phyloP scores from a whole-genome alignment of 2,797 vertebrate genomes.

The Lagorchestes hirsutus region DNA sequence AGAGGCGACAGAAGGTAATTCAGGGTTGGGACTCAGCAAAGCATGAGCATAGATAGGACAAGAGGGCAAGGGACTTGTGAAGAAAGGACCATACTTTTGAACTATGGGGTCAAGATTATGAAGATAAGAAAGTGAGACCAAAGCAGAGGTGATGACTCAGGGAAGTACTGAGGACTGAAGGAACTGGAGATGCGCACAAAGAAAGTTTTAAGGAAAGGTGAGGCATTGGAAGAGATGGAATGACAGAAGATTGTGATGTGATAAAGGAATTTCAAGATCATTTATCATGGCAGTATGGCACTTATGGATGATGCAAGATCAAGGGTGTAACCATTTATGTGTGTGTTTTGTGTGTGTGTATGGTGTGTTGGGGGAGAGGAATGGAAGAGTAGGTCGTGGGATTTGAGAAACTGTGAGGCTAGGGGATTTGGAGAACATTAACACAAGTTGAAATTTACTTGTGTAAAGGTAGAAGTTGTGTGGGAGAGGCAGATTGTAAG shows the following conservation, averaged over 20 bases:
- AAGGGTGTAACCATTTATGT: neutral
- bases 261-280: neutral
- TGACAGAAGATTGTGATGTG: neutral
- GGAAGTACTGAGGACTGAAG: neutral
- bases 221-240: neutral
- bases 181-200: neutral
- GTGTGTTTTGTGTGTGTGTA: too few relatives aligned
- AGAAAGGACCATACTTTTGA: neutral
- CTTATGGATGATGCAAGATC: neutral
- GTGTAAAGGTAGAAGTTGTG: neutral
- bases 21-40: neutral
- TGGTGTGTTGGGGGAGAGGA: neutral
- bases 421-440: neutral
- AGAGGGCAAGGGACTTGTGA: neutral
- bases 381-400: neutral
- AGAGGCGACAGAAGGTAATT: neutral
- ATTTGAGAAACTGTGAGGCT: too few relatives aligned
- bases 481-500: neutral
- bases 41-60: neutral
- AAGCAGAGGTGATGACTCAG: neutral
- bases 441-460: neutral
- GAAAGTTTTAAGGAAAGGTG: neutral
- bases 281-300: neutral
- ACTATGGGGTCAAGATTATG: neutral
- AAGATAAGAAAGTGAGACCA: neutral